Evolutionary conservation across 2,888 invertebrate genomes (phyloP), one percentile per base, ranked within the genome.

Genomic region (Anthophora plumipes): DNA sequence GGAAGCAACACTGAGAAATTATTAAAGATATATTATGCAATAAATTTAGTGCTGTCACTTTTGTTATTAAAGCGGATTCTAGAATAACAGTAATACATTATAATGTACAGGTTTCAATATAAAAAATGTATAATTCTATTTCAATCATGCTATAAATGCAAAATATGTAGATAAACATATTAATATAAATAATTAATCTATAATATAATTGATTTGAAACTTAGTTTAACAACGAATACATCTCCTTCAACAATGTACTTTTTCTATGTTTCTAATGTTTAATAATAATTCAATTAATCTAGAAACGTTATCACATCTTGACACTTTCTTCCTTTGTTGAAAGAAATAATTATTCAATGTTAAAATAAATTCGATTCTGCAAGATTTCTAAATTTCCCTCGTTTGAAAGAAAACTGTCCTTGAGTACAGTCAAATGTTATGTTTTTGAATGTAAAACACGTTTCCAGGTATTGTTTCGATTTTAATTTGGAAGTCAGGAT

Each of bases 401-500:
- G 4, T 50, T 46, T 43, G 14, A 46, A 46, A 46, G 6, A 46
- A 46, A 46, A 48, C 7, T 48, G 9, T 39, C 11, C 14, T 60
- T 14, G 20, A 43, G 1, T 14, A 6, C 12, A n/a, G 20, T 41
- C 14, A 25, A 66, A 25, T 17, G 39, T 46, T 17, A 48, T 54
- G 20, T 20, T 20, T 12, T 57, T 6, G 31, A 52, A 43, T 31
- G 20, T 46, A 22, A 54, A 52, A 52, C 7, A 17, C 1, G 20
- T 41, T 64, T 41, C 20, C 25, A n/a, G n/a, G 4, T 3, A 46
- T 46, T 22, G 8, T 14, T n/a, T 25, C 22, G 7, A 17, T 22
- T 17, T 48, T 12, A 20, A 46, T 63, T 64, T 57, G 25, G n/a
- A 69, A 46, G 31, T 59, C 39, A 46, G 46, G 37, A 37, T 59